Percentiles rank a stretch among this genome's conserved stretches.
Evolutionary conservation across 1,140 invertebrate species (phyloP).

Genomic region (Liolophura sinensis): DNA sequence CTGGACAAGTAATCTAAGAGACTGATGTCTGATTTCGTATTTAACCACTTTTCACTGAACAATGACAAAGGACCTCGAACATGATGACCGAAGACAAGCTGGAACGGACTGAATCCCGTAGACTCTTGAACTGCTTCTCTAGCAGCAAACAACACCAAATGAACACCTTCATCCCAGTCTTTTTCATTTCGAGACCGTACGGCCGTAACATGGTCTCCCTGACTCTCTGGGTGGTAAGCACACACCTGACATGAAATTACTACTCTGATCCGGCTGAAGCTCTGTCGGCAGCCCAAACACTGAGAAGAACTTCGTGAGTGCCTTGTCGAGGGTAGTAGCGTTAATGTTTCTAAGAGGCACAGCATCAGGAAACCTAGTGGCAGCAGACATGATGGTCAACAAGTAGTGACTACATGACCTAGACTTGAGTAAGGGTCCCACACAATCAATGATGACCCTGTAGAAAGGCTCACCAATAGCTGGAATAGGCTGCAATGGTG

Average conservation of each 20-base stretch:
- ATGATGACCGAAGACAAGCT: constrained; percentile 25
- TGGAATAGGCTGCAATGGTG: constrained; percentile 20
- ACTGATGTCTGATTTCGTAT: constrained; percentile 5
- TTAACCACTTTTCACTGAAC: constrained; percentile 16
- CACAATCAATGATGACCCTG: constrained; percentile 18
- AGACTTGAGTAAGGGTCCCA: constrained; percentile 18
- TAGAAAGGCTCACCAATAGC: constrained; percentile 18
- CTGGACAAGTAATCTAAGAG: constrained; percentile 19
- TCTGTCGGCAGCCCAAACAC: constrained; percentile 13
- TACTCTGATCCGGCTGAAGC: constrained; percentile 20
- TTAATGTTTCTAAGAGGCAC: constrained; percentile 14
- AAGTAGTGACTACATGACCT: constrained; percentile 13
- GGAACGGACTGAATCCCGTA: constrained; percentile 25
- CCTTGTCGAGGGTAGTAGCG: constrained; percentile 3
- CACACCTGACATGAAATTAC: constrained; percentile 20
- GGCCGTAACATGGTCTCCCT: constrained; percentile 6
- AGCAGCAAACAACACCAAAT: constrained; percentile 22
- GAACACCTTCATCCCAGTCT: constrained; percentile 23
- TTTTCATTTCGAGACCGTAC: constrained; percentile 8
- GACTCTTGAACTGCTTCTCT: constrained; percentile 22
- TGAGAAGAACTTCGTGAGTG: constrained; percentile 19
- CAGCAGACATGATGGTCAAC: constrained; percentile 6
- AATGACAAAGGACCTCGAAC: constrained; percentile 21
- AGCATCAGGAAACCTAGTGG: constrained; percentile 11
- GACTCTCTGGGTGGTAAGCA: constrained; percentile 16